Percentiles rank a stretch among this genome's conserved stretches.
phyloP scores from a whole-genome alignment of 1,140 invertebrate genomes.

The Drosophila arizonae region DNA sequence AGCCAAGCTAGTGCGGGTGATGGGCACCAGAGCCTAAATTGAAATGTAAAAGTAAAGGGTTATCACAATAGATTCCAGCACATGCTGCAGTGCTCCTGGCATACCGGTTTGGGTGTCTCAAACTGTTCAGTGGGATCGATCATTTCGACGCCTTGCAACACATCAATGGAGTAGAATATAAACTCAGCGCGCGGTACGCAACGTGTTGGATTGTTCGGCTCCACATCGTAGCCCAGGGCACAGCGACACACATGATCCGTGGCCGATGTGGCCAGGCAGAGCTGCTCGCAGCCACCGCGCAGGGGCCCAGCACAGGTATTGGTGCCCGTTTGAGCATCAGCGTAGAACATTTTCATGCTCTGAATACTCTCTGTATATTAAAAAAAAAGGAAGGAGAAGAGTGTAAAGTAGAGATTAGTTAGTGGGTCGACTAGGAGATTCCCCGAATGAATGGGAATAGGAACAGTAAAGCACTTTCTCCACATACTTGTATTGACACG shows the following conservation, averaged over 20 bases:
- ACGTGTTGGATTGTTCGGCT: constrained; percentile 83
- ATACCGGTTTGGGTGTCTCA: constrained; percentile 57
- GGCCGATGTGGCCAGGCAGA: constrained; percentile 88
- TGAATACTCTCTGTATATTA: constrained; percentile 84
- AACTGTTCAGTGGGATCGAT: constrained; percentile 61
- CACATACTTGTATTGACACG: constrained; percentile 85
- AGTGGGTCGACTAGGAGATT: no score
- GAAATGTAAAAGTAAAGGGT: not conserved
- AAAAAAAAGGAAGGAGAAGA: not conserved
- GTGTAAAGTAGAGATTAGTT: no score
- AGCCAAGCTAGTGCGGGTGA: constrained; percentile 90
- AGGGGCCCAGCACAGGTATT: constrained; percentile 84
- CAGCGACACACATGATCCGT: constrained; percentile 87
- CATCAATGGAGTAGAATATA: constrained; percentile 90
- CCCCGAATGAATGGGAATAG: no score
- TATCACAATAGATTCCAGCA: no score
- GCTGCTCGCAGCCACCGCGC: constrained; percentile 88
- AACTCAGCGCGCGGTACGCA: constrained; percentile 86
- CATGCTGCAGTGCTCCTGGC: not conserved
- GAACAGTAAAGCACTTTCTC: no score
- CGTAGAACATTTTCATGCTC: constrained; percentile 89
- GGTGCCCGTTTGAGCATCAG: constrained; percentile 84
- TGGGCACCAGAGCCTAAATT: constrained; percentile 87
- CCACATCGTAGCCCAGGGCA: constrained; percentile 88
- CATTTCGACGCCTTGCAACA: constrained; percentile 88